Base-by-base conservation (phyloP, 2,113 vertebrate genomes). In the Eretmochelys imbricata region DNA sequence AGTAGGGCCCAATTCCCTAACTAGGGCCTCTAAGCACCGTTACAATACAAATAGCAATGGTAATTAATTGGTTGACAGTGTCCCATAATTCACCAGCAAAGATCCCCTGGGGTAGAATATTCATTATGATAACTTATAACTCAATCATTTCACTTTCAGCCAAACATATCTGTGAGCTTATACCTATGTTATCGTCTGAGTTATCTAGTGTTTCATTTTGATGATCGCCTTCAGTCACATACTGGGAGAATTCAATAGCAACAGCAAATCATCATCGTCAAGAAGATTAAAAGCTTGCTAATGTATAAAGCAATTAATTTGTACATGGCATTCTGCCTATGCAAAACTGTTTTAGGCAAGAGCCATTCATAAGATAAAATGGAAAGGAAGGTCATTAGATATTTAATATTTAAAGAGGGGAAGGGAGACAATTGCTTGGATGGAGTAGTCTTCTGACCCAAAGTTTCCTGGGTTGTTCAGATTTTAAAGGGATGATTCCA, bases 81-180 rank as follows among this genome's bases (percentile, higher is more conserved):
- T 94, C 55, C 91, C 75, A 89, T 89, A 95, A 89, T 65, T 95
- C 80, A 89, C 81, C 59, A 91, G 91, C 87, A 82, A 82, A 54
- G n/a, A 17, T 54, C 35, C 42, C 22, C 42, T 46, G 27, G 12
- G 46, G 17, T 78, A 31, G 72, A 55, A 57, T 57, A 78, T 49
- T 78, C 22, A 76, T 79, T 48, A 35, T 24, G 42, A n/a, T 31
- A 69, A n/a, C 22, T 72, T 50, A 48, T 25, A 85, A 84, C 19
- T 35, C 42, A 49, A 19, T 86, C 20, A 25, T 72, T 95, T 86
- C 87, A 27, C 84, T 88, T 54, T 31, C 84, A 55, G 48, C 16
- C 95, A 93, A 95, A 96, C 94, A 91, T 78, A 78, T 49, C 13
- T 29, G 29, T 1, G 2, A 93, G 48, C 3, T 81, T 42, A 25